A percentile compares a stretch with the other conserved stretches of the same genome.
These are phyloP conservation scores for Lepidochitona cinerea DNA, from an alignment of 2,888 invertebrate species.

Conservation along the genomic window DNA sequence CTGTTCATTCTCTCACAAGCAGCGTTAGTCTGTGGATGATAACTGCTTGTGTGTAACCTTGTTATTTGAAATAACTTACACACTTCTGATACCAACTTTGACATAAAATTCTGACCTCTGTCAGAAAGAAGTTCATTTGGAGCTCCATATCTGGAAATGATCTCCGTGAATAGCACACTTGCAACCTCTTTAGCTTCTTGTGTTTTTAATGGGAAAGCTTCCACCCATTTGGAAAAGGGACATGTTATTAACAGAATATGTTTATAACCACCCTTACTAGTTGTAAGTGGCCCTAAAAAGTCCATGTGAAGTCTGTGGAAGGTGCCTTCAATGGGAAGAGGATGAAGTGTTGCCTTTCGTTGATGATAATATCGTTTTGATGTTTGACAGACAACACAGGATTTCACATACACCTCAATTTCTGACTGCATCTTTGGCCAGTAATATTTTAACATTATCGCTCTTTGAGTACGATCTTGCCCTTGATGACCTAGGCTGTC, in stretches of 20 bases:
- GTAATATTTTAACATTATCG: background rate
- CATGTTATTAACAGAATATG: background rate
- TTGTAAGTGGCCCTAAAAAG: background rate
- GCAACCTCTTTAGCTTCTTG: background rate
- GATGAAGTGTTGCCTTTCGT: background rate
- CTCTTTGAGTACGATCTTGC: background rate
- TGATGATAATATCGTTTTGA: constrained; percentile 3
- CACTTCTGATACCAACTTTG: background rate
- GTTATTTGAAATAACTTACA: background rate
- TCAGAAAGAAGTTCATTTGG: background rate
- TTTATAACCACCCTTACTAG: background rate
- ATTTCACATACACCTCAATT: constrained; percentile 3
- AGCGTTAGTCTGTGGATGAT: background rate
- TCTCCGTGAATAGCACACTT: background rate
- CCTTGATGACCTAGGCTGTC: constrained; percentile 2
- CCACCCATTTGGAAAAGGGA: background rate
- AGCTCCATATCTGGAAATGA: background rate
- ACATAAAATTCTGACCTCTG: background rate
- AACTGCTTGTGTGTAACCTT: background rate
- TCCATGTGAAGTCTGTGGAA: background rate
- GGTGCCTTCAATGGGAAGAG: background rate
- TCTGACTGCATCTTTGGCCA: constrained; percentile 6
- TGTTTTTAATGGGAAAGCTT: background rate
- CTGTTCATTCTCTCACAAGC: background rate
- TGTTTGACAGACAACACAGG: constrained; percentile 7